Evolutionary conservation across 2,113 vertebrate species (phyloP).

Genomic region (Ptilorrhoa leucosticta): DNA sequence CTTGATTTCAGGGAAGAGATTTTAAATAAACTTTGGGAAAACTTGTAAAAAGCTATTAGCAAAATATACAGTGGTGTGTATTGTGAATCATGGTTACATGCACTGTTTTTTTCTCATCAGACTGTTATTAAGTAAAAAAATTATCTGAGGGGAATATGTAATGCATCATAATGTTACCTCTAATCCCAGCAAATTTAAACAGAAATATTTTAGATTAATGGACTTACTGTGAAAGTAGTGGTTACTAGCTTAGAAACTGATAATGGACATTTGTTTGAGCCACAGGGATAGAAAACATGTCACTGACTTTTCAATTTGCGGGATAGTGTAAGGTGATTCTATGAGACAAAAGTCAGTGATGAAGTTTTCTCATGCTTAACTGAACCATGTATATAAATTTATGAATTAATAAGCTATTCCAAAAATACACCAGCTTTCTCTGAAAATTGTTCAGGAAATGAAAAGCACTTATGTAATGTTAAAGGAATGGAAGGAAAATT

Average conservation of each 20-base stretch:
- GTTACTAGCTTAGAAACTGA: background rate
- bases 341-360: background rate
- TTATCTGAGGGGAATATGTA: background rate
- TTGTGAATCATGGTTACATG: background rate
- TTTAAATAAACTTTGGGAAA: background rate
- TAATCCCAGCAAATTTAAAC: background rate
- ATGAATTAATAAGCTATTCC: background rate
- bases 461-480: constrained; percentile 41
- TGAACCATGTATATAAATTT: background rate
- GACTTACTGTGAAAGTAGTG: background rate
- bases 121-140: background rate
- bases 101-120: background rate
- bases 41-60: background rate
- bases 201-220: background rate
- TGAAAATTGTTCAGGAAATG: constrained; percentile 50
- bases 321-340: background rate
- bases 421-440: background rate
- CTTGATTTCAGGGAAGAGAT: background rate
- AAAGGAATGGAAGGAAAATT: constrained; percentile 52
- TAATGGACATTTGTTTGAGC: background rate
- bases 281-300: background rate
- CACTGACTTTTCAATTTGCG: background rate
- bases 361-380: background rate
- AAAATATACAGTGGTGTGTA: background rate
- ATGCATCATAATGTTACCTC: background rate